Evolutionary conservation across 2,888 invertebrate species (phyloP).

Genomic region (Ferdinandea cuprea): DNA sequence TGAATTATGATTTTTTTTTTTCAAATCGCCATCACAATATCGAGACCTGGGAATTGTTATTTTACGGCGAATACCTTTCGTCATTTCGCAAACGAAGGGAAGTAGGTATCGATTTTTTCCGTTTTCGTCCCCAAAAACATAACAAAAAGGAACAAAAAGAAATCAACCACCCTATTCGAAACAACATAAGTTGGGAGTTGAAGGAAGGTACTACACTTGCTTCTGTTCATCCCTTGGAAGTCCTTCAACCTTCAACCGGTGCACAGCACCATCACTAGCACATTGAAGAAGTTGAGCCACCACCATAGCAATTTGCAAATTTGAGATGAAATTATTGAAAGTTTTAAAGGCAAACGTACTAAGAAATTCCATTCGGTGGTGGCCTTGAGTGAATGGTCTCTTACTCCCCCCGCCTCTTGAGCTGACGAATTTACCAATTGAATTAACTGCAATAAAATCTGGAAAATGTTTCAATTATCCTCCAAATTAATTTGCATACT

Average conservation of each 20-base stretch:
- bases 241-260: not conserved
- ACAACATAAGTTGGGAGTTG: not conserved
- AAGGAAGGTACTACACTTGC: not conserved
- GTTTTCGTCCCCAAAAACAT: constrained; percentile 29
- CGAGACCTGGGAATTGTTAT: constrained; percentile 29
- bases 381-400: too few species aligned
- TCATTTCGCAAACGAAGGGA: constrained; percentile 31
- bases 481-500: constrained; percentile 11
- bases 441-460: constrained; percentile 32
- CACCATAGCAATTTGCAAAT: too few species aligned
- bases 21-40: constrained; percentile 8
- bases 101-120: constrained; percentile 67
- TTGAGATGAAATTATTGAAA: not conserved
- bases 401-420: not conserved
- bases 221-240: not conserved
- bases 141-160: not conserved
- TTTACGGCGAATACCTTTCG: constrained; percentile 20
- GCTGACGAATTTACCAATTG: constrained; percentile 13
- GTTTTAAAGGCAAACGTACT: too few species aligned
- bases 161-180: constrained; percentile 1
- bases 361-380: too few species aligned
- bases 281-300: too few species aligned
- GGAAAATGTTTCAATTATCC: constrained; percentile 25
- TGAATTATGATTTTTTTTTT: not conserved
- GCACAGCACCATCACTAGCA: too few species aligned